Evolutionary conservation across 2,113 vertebrate species (phyloP), one percentile per base, ranked within the genome.

Genomic region (Salvator merianae): DNA sequence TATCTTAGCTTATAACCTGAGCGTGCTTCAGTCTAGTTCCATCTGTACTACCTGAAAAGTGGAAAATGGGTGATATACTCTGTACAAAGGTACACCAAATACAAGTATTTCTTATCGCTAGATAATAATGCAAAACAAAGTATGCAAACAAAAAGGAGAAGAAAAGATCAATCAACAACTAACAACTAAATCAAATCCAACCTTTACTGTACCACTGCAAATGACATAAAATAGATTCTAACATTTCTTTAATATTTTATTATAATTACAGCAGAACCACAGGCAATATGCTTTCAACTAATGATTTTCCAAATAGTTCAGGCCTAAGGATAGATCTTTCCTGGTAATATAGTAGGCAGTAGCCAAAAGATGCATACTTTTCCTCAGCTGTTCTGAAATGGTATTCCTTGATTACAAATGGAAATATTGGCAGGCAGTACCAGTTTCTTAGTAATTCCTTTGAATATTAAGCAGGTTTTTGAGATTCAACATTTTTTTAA

Each of bases 111-210:
- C 50, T 30, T 40, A 36, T 26, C 4, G 68, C 73, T 83, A 28
- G 72, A 30, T 40, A 43, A 30, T 77, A 73, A 83, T 68, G 62
- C 63, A 75, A 83, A 32, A 66, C 55, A 75, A 76, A 83, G 50
- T 34, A 43, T 40, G 53, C 28, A 68, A 34, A 53, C 32, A n/a
- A 4, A 18, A 69, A 14, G 4, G 7, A 14, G 4, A 34, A 53
- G 28, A 47, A 53, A 47, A 50, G 32, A 62, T 62, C 32, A 77
- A 76, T 24, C 32, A 66, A 16, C 38, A 32, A 22, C 5, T 30
- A 82, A 50, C 32, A 7, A 20, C n/a, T n/a, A 62, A 72, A 47
- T 47, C 5, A 77, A 68, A 84, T 28, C 36, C n/a, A 47, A 72
- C 59, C 20, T 84, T 84, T 38, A 43, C 16, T 62, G 10, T 28